phyloP scores from a whole-genome alignment of 1,140 invertebrate genomes.

The Tyrophagus putrescentiae region DNA sequence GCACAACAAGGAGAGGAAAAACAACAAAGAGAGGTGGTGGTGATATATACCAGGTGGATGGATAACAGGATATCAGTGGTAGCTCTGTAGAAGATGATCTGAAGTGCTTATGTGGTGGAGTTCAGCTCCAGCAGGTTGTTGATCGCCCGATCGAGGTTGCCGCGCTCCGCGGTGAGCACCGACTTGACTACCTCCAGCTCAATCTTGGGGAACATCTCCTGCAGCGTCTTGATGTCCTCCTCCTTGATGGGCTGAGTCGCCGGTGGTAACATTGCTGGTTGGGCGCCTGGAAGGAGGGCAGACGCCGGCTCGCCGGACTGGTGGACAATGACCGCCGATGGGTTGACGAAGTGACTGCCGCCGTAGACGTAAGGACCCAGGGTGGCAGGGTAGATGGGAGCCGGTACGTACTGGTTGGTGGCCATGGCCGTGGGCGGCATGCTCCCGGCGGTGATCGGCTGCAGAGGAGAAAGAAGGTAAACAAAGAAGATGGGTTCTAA shows the following conservation, averaged over 20 bases:
- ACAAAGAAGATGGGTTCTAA: constrained; percentile 2
- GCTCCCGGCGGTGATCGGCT: not conserved
- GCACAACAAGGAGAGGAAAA: too few relatives aligned
- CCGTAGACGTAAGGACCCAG: not conserved
- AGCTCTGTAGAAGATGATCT: not conserved
- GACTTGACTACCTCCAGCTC: constrained; percentile 80
- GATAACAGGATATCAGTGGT: not conserved
- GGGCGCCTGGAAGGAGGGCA: not conserved
- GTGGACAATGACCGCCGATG: not conserved
- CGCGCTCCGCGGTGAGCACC: constrained; percentile 69
- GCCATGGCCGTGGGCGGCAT: not conserved
- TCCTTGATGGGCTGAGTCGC: constrained; percentile 18
- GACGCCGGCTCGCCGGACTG: not conserved
- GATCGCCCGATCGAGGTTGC: constrained; percentile 76
- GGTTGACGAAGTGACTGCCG: not conserved
- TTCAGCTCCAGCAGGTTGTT: constrained; percentile 74
- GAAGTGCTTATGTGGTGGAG: constrained; percentile 6
- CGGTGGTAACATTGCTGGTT: not conserved
- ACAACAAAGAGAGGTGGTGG: too few relatives aligned
- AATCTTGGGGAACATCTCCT: constrained; percentile 90
- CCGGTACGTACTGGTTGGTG: not conserved
- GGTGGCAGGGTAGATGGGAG: not conserved
- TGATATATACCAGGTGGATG: too few relatives aligned
- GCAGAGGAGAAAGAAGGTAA: not conserved
- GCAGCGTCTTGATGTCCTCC: constrained; percentile 44